These are phyloP conservation scores for Triplophysa siluroides DNA, from an alignment of 2,113 vertebrate genomes.

Conservation along the genomic window DNA sequence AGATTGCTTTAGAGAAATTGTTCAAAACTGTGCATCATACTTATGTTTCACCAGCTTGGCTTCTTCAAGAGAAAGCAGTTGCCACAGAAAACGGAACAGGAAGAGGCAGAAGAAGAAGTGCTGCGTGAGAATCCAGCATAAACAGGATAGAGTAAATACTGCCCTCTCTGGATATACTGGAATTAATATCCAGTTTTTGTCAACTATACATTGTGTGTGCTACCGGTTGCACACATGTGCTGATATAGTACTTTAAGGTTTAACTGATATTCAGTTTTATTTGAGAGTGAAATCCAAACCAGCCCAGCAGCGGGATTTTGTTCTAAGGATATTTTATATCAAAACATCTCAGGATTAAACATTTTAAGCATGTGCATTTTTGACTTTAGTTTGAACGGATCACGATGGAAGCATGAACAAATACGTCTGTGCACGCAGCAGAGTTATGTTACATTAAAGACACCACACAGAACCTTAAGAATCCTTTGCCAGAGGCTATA, in stretches of 20 bases:
- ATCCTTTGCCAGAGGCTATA: too few relatives aligned
- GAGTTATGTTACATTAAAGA: not conserved
- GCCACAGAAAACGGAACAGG: slow-evolving; percentile 76
- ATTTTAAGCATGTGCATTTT: not conserved
- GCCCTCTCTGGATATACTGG: not conserved
- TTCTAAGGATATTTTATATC: not conserved
- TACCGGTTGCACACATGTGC: not conserved
- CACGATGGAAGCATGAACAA: not conserved
- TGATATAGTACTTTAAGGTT: not conserved
- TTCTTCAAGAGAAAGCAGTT: slow-evolving; percentile 88
- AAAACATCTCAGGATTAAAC: not conserved
- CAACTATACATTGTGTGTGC: not conserved
- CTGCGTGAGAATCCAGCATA: slow-evolving; percentile 60
- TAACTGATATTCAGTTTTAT: slow-evolving; percentile 38
- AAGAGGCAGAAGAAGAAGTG: slow-evolving; percentile 66
- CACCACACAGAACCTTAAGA: not conserved
- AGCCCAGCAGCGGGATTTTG: not conserved
- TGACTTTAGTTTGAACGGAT: not conserved
- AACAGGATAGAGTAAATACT: not conserved
- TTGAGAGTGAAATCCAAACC: not conserved
- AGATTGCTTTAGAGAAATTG: not conserved
- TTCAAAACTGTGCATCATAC: not conserved
- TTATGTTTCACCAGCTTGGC: slow-evolving; percentile 72
- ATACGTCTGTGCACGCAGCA: slow-evolving; percentile 14
- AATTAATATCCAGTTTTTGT: not conserved